A percentile compares a stretch with the other conserved stretches of the same genome.
Evolutionary conservation across 2,888 invertebrate species (phyloP).

Genomic region (Ichneumoninae sp.): DNA sequence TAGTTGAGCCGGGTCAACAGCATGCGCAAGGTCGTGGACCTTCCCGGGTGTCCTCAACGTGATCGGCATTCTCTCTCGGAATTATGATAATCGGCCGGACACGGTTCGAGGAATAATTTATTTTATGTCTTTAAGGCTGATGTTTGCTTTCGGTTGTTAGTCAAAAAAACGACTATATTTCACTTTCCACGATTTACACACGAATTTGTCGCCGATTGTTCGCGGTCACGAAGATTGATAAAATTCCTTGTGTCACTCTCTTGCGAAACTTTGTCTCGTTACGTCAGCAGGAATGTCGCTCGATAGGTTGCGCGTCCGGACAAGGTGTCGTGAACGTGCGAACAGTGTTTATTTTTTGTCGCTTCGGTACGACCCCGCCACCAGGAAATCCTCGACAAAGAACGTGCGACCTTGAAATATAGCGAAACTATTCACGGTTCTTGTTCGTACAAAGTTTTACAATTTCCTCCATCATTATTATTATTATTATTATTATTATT

Average conservation of each 20-base stretch:
- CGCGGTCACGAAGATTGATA: constrained; percentile 27
- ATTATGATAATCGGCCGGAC: constrained; percentile 16
- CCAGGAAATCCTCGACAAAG: constrained; percentile 14
- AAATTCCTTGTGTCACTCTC: neutral
- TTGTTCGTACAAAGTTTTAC: neutral
- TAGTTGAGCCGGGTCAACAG: neutral
- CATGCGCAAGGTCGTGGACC: constrained; percentile 28
- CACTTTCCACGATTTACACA: neutral
- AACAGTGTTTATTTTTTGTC: constrained; percentile 6
- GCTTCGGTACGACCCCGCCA: neutral
- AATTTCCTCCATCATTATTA: neutral
- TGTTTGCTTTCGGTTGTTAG: neutral
- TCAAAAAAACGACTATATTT: neutral
- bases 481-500: neutral
- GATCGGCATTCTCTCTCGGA: neutral
- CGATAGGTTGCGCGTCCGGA: neutral
- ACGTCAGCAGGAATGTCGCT: neutral
- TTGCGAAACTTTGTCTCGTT: constrained; percentile 9
- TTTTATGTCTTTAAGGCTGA: constrained; percentile 10
- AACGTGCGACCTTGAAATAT: neutral
- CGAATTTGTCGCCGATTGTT: neutral
- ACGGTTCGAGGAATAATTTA: neutral
- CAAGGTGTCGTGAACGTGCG: constrained; percentile 8
- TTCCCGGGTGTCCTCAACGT: constrained; percentile 29
- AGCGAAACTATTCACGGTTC: neutral